These are phyloP conservation scores for Spheniscus mendiculus DNA, from an alignment of 2,113 vertebrate genomes.

Conservation along the genomic window DNA sequence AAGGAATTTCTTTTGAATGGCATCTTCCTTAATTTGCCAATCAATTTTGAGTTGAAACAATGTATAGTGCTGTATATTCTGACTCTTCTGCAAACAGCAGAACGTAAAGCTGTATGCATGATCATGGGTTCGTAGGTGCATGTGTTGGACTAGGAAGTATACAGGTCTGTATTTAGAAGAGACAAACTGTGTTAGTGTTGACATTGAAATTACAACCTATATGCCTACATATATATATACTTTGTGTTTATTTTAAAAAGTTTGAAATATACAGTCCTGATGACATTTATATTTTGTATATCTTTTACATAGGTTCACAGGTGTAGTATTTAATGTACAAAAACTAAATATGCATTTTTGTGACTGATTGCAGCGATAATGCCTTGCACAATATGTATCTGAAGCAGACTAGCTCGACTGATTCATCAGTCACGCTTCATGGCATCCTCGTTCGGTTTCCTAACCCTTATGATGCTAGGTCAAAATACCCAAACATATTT, in stretches of 20 bases:
- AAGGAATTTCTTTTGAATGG: conserved; percentile 54
- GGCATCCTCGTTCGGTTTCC: conserved; percentile 31
- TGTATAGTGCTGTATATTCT: conserved; percentile 84
- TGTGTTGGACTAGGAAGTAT: conserved; percentile 74
- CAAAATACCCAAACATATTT: conserved; percentile 41
- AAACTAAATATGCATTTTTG: conserved; percentile 59
- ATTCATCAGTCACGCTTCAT: conserved; percentile 47
- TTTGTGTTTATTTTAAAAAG: conserved; percentile 76
- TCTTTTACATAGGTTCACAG: conserved; percentile 75
- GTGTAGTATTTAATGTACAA: conserved; percentile 69
- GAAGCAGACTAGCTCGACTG: conserved; percentile 45
- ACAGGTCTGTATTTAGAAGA: conserved; percentile 76
- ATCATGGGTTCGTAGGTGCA: conserved; percentile 76
- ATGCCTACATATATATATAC: conserved; percentile 69
- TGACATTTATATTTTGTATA: conserved; percentile 79
- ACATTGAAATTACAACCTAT: conserved; percentile 76
- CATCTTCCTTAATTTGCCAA: conserved; percentile 60
- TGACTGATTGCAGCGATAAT: conserved; percentile 37
- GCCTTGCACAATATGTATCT: conserved; percentile 65
- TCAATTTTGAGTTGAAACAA: conserved; percentile 62
- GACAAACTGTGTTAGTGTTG: conserved; percentile 75
- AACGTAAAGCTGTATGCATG: conserved; percentile 80
- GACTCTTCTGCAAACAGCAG: conserved; percentile 75
- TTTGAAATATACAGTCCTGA: conserved; percentile 74
- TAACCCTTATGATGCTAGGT: conserved; percentile 39